Evolutionary conservation across 2,113 vertebrate species (phyloP).

Genomic region (Nanorana parkeri): DNA sequence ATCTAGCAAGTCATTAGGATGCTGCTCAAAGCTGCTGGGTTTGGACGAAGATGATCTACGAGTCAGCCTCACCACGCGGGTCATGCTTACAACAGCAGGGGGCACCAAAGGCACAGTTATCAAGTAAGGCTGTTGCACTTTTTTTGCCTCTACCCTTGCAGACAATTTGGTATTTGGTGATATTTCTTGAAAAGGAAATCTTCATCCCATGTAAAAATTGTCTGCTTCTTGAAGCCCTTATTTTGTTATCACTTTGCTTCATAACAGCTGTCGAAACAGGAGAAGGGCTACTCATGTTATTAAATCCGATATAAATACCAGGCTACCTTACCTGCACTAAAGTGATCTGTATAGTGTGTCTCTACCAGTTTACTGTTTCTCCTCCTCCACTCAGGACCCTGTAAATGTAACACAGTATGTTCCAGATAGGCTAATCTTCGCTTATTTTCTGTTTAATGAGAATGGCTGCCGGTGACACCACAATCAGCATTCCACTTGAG

Average conservation of each 20-base stretch:
- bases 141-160: neutral
- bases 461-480: neutral
- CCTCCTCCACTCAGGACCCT: neutral
- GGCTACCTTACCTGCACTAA: constrained; percentile 4
- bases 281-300: constrained; percentile 23
- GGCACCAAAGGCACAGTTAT: constrained; percentile 95
- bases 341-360: constrained; percentile 21
- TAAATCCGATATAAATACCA: constrained; percentile 35
- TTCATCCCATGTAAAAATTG: constrained; percentile 20
- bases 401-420: constrained; percentile 15
- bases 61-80: constrained; percentile 90
- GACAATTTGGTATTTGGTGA: constrained; percentile 13
- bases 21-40: constrained; percentile 89
- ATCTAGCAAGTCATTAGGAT: constrained; percentile 80
- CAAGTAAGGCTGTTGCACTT: constrained; percentile 80
- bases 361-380: constrained; percentile 8
- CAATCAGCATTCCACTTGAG: neutral
- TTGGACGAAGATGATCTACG: constrained; percentile 89
- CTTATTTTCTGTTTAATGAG: constrained; percentile 19
- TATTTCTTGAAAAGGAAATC: constrained; percentile 16
- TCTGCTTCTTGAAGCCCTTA: neutral
- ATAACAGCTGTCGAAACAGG: constrained; percentile 15
- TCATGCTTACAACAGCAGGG: constrained; percentile 97
- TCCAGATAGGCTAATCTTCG: neutral
- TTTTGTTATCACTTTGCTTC: constrained; percentile 36